Evolutionary conservation across 2,888 invertebrate genomes (phyloP), one percentile per base, ranked within the genome.

Genomic region (Pocota personata): DNA sequence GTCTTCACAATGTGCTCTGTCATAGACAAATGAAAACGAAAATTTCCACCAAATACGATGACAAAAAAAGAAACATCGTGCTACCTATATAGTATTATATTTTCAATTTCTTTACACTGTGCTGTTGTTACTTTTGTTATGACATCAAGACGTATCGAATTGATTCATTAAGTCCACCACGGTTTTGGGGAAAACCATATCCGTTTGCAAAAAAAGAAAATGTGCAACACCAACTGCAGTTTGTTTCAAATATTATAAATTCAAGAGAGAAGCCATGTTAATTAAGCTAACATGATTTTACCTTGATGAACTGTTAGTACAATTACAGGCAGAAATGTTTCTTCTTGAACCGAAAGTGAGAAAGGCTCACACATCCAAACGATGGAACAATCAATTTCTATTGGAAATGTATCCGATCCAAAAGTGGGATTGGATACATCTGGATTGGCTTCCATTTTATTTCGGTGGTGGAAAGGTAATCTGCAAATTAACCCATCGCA

Each of bases 201-300:
- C 46, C 64, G 37, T 55, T 67, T 72, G 48, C 55, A 7, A 27
- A 3, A 8, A 12, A 12, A 27, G 40, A 52, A 66, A 30, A 37
- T 30, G n/a, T 16, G 1, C 4, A n/a, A 8, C 55, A n/a, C 10
- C 57, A 43, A 30, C 30, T 32, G 0, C 24, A n/a, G 35, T 37
- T 73, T 73, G n/a, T n/a, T 55, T 16, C 3, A 30, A 79, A 69
- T 71, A 52, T 80, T 66, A 69, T 30, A 76, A 71, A 75, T 76
- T 71, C 75, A 66, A 62, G 43, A 55, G 82, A 62, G 67, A 72
- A 71, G 67, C 37, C 80, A 72, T 77, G 82, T 82, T 86, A 86
- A 86, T 86, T 86, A 82, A 86, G 86, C 60, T 19, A 86, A 86
- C 86, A 86, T 82, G 86, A 86, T 66, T 67, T 76, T 86, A 82